Conservation (phyloP, 2,888 invertebrate genomes). For the Carcina quercana region DNA sequence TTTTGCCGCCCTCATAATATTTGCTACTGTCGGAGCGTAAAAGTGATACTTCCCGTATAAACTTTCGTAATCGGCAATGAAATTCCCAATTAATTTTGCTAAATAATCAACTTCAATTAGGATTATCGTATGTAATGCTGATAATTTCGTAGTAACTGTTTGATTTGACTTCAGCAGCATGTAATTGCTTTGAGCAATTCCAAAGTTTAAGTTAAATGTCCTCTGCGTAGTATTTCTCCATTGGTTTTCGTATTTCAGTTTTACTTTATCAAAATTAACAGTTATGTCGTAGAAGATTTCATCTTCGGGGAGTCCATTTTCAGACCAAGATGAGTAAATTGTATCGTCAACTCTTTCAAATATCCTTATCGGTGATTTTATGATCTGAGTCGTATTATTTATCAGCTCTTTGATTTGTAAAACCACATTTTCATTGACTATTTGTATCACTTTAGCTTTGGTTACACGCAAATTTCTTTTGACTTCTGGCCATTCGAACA, state of each 20-base stretch:
- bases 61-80: slow-evolving; percentile 39
- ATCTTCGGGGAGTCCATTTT: slow-evolving; percentile 32
- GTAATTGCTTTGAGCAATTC: slow-evolving; percentile 23
- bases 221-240: slow-evolving; percentile 35
- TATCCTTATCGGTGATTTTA: slow-evolving; percentile 24
- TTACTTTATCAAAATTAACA: slow-evolving; percentile 28
- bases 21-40: slow-evolving; percentile 38
- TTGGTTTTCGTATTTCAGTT: slow-evolving; percentile 25
- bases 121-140: slow-evolving; percentile 33
- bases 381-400: slow-evolving; percentile 33
- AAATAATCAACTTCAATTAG: slow-evolving; percentile 34
- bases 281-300: slow-evolving; percentile 28
- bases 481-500: slow-evolving; percentile 42
- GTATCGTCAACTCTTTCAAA: slow-evolving; percentile 30
- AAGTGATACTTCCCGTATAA: slow-evolving; percentile 51
- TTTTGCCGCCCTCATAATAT: slow-evolving; percentile 42
- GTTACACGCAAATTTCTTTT: slow-evolving; percentile 30
- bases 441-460: slow-evolving; percentile 30
- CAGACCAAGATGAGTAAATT: slow-evolving; percentile 34
- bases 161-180: slow-evolving; percentile 32
- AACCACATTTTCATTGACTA: slow-evolving; percentile 29
- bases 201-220: slow-evolving; percentile 24
- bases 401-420: slow-evolving; percentile 31
- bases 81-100: slow-evolving; percentile 34
- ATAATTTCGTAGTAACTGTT: slow-evolving; percentile 27